A percentile compares a stretch with the other conserved stretches of the same genome.
Evolutionary conservation across 2,113 vertebrate genomes (phyloP).

Genomic region (Conger conger): DNA sequence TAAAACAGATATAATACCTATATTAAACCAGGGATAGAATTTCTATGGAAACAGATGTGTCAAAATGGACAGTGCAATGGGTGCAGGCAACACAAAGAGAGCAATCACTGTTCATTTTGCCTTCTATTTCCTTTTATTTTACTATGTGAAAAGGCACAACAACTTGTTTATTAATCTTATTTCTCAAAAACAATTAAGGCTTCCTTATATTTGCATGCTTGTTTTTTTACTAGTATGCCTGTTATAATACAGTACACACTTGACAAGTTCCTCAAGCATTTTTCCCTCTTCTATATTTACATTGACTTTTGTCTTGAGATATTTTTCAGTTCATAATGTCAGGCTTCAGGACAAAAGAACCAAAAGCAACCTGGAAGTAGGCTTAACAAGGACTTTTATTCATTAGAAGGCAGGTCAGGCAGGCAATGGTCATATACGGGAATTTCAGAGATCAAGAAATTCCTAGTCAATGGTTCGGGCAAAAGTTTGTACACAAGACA

Average conservation of each 20-base stretch:
- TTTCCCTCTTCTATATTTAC: slow-evolving; percentile 40
- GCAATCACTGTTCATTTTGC: slow-evolving; percentile 31
- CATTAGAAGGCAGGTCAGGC: no score
- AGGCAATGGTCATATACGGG: no score
- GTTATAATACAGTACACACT: slow-evolving; percentile 53
- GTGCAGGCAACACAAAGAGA: neutral
- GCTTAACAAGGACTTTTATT: no score
- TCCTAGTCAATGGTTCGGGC: no score
- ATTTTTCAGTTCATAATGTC: slow-evolving; percentile 38
- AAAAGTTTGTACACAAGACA: no score
- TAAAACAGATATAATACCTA: neutral
- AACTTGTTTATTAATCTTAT: slow-evolving; percentile 49
- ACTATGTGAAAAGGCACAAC: slow-evolving; percentile 6
- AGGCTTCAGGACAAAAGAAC: no score
- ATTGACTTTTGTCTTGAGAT: slow-evolving; percentile 41
- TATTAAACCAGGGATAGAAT: neutral
- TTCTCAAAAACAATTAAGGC: slow-evolving; percentile 42
- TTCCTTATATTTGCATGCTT: slow-evolving; percentile 59
- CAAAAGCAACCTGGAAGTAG: no score
- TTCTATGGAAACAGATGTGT: slow-evolving; percentile 25
- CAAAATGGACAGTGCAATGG: neutral
- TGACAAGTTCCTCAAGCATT: slow-evolving; percentile 47
- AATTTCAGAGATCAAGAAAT: no score
- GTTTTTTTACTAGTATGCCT: slow-evolving; percentile 56
- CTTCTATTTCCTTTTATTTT: neutral